Conservation (phyloP, 2,113 vertebrate genomes). For the Peucedramus taeniatus region DNA sequence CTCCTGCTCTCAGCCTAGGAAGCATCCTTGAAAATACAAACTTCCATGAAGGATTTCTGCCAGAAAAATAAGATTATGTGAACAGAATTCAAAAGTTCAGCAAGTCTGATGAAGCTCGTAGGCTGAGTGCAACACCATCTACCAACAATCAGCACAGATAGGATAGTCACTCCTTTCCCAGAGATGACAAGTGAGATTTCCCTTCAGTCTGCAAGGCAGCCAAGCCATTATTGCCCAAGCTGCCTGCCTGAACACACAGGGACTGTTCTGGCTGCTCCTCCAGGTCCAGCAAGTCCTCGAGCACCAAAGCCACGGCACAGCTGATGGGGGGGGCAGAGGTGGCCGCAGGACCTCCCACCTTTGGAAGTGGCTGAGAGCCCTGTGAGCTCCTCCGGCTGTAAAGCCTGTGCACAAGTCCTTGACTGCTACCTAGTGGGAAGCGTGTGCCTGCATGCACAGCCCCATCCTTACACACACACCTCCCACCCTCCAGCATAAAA, state of each 20-base stretch:
- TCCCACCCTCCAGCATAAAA: background rate
- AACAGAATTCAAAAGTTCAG: background rate
- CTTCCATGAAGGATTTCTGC: background rate
- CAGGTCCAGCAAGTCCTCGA: rapidly evolving
- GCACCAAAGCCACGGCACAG: rapidly evolving
- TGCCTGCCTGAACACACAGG: background rate
- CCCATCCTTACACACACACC: rapidly evolving
- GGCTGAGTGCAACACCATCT: background rate
- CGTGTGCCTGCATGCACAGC: background rate
- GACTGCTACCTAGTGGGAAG: constrained; percentile 56
- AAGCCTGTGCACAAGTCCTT: background rate
- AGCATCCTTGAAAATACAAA: background rate
- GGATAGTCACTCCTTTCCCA: background rate
- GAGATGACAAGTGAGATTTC: background rate
- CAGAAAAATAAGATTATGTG: background rate
- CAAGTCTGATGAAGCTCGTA: background rate
- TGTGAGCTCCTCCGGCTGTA: background rate
- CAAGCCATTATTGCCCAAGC: background rate
- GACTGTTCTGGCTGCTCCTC: background rate
- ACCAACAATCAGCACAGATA: background rate
- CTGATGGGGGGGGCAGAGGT: background rate
- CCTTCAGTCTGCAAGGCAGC: background rate
- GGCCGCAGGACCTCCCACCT: rapidly evolving
- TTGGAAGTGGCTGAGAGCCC: background rate
- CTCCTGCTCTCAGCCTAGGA: background rate